Evolutionary conservation across 2,888 invertebrate genomes (phyloP), one percentile per base, ranked within the genome.

Genomic region (Fissipunctia ypsillon): DNA sequence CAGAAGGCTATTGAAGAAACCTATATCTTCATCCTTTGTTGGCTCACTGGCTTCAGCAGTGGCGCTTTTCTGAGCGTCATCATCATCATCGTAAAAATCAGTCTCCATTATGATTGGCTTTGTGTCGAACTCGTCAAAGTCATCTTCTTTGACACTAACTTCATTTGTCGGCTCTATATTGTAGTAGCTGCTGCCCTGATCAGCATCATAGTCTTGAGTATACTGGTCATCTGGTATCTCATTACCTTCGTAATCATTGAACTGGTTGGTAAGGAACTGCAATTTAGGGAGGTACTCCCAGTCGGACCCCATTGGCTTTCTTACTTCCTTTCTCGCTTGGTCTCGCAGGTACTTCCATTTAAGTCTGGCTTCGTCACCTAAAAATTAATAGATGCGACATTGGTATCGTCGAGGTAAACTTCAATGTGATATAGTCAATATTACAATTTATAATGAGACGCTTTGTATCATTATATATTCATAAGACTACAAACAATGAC

Each of bases 271-370:
- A 0, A 95, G 88, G 80, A 96, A 96, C 69, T 94, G 94, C 3
- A 95, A 88, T 86, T 94, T 95, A 1, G 95, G 93, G 0, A 95
- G 89, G 73, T 91, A 94, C 14, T 94, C 94, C 95, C 96, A 96
- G 83, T 95, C 95, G 0, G 96, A 96, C 28, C 91, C 94, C 19
- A 91, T 93, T 77, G 92, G 92, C 84, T 95, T 96, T 0, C 96
- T 86, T 25, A 94, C 94, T 87, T 96, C 96, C 72, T 95, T 96
- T 35, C 96, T 89, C 0, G 96, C 95, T 88, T 96, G 96, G 78
- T 96, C 96, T 73, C 96, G 88, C 43, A 96, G 91, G 78, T 96
- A 95, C 63, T 96, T 96, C 96, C 96, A 96, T 90, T 96, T 96
- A 0, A 96, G 83, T 81, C 96, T 89, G 5, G 96, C 96, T 90